Evolutionary conservation across 2,888 invertebrate genomes (phyloP), one percentile per base, ranked within the genome.

Genomic region (Crematogaster levior): DNA sequence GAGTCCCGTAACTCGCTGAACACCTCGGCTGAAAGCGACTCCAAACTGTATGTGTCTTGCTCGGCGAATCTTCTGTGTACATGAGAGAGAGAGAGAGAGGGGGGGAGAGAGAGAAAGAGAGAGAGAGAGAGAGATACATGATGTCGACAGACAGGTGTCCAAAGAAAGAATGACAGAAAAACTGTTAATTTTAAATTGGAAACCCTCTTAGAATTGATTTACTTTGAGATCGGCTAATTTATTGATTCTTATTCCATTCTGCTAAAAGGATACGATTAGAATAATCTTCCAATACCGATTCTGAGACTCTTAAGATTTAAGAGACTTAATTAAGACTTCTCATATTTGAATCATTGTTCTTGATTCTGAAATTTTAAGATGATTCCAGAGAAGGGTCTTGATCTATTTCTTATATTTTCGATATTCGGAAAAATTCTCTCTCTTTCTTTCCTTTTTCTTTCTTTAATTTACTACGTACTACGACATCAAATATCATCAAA

Each of bases 1-100:
- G 30, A 82, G 48, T 75, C 68, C 66, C 60, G 65, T 84, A 86
- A 86, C 81, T 80, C 79, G 72, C 79, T 75, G 66, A 74, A 63
- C 58, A 72, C 46, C 46, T 21, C 18, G 51, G n/a, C n/a, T 40
- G n/a, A 51, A 61, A 18, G 12, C 46, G 40, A 30, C 18, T 51
- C 12, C 37, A 51, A 37, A 48, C 24, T 18, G 30, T 30, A 2
- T 24, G 9, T 6, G 10, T n/a, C 43, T 53, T 46, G 15, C 21
- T 24, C 24, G 15, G 5, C 9, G n/a, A 40, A 66, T 68, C 40
- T 66, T 53, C 24, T 21, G 34, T n/a, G n/a, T n/a, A n/a, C n/a
- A n/a, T n/a, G n/a, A n/a, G n/a, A n/a, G n/a, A n/a, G n/a, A n/a
- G n/a, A n/a, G n/a, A n/a, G n/a, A n/a, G n/a, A n/a, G n/a, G n/a